phyloP scores from a whole-genome alignment of 1,140 invertebrate species.

The Mya arenaria region DNA sequence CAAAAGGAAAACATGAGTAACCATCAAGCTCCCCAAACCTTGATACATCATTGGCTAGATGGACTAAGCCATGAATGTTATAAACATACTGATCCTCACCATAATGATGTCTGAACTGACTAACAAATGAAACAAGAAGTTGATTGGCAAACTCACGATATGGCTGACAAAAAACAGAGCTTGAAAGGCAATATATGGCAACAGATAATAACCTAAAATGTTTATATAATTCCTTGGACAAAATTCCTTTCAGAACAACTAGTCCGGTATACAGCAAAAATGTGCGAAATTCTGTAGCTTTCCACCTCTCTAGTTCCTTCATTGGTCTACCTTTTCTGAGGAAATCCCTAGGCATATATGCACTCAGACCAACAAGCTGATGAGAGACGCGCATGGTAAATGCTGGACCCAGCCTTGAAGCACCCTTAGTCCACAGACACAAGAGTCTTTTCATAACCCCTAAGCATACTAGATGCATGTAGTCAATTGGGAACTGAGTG shows the following conservation, averaged over 20 bases:
- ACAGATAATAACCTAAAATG: constrained; percentile 75
- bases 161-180: constrained; percentile 4
- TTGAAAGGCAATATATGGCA: constrained; percentile 70
- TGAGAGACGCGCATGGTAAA: constrained; percentile 28
- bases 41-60: constrained; percentile 79
- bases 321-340: constrained; percentile 75
- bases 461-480: too few relatives aligned
- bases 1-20: constrained; percentile 80
- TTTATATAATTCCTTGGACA: constrained; percentile 71
- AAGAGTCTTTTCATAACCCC: too few relatives aligned
- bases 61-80: constrained; percentile 78
- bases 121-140: constrained; percentile 68
- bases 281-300: constrained; percentile 80
- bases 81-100: constrained; percentile 73
- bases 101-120: constrained; percentile 64
- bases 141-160: constrained; percentile 61
- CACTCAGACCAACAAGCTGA: constrained; percentile 40
- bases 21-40: constrained; percentile 78
- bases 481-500: constrained; percentile 69
- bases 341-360: constrained; percentile 74
- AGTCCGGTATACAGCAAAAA: constrained; percentile 80
- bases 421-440: too few relatives aligned
- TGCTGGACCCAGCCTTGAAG: neutral
- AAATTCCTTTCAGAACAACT: constrained; percentile 69
- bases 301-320: constrained; percentile 75